Evolutionary conservation across 2,888 invertebrate species (phyloP).

Genomic region (Prionchulus punctatus): DNA sequence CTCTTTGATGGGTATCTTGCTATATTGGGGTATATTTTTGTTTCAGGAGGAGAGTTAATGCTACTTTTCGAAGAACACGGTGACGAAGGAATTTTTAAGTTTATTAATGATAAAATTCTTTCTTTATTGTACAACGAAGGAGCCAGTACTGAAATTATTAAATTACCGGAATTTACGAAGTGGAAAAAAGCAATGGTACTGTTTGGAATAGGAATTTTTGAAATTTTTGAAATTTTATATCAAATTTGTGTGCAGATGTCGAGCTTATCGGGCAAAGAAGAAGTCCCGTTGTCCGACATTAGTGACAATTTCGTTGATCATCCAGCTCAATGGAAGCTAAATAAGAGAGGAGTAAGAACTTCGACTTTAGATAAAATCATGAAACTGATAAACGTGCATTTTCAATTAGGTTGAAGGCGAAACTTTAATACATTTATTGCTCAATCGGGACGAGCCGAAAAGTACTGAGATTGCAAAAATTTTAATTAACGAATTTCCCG

Average conservation of each 20-base stretch:
- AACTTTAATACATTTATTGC: constrained; percentile 76
- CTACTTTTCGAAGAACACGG: constrained; percentile 46
- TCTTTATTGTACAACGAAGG: constrained; percentile 47
- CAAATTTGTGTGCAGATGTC: neutral
- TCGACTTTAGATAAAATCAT: too few species aligned
- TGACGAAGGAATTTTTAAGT: constrained; percentile 48
- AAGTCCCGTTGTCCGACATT: neutral
- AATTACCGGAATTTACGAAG: constrained; percentile 61
- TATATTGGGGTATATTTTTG: neutral
- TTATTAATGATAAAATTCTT: constrained; percentile 22
- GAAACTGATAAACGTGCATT: too few species aligned
- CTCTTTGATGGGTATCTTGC: neutral
- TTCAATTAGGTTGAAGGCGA: constrained; percentile 65
- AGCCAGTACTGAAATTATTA: constrained; percentile 58
- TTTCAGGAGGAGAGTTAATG: constrained; percentile 56
- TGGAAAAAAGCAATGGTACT: constrained; percentile 52
- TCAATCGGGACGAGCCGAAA: constrained; percentile 72
- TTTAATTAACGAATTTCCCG: constrained; percentile 74
- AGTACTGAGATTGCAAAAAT: constrained; percentile 70
- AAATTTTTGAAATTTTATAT: neutral
- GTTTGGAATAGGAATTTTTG: neutral
- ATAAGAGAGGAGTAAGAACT: constrained; percentile 62
- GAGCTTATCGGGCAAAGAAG: neutral
- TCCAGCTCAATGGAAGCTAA: constrained; percentile 91
- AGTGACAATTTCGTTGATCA: constrained; percentile 26